Conservation (phyloP, 1,140 invertebrate genomes). For the Drosophila murphyi region DNA sequence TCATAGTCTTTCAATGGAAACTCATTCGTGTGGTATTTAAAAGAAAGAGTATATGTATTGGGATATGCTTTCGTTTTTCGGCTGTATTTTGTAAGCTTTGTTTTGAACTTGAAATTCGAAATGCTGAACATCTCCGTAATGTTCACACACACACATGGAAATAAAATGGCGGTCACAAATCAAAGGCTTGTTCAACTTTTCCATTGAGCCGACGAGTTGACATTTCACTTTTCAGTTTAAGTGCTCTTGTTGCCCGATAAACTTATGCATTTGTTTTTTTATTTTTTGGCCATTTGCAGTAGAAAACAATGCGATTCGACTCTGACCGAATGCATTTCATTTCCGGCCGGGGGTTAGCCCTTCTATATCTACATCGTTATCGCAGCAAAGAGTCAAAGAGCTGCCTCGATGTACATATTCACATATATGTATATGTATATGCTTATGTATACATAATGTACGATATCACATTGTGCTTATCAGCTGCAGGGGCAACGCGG, state of each 20-base stretch:
- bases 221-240: constrained; percentile 73
- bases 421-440: constrained; percentile 4
- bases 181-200: constrained; percentile 67
- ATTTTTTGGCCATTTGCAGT: constrained; percentile 38
- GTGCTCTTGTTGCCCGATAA: constrained; percentile 72
- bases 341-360: constrained; percentile 43
- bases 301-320: constrained; percentile 17
- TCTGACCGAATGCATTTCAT: constrained; percentile 31
- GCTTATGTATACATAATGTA: constrained; percentile 8
- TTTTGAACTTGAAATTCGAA: constrained; percentile 74
- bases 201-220: constrained; percentile 69
- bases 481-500: constrained; percentile 22
- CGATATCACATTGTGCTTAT: constrained; percentile 45
- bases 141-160: constrained; percentile 17
- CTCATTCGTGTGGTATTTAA: neutral
- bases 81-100: constrained; percentile 61
- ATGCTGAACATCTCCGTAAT: constrained; percentile 67
- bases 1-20: too few species aligned
- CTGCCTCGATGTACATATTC: constrained; percentile 1
- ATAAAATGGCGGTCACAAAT: constrained; percentile 60
- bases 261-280: constrained; percentile 18
- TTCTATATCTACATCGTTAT: constrained; percentile 45
- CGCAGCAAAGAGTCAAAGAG: constrained; percentile 26
- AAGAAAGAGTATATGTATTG: constrained; percentile 9
- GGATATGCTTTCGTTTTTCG: constrained; percentile 17